Conservation (phyloP, 1,140 invertebrate genomes). For the Acromyrmex echinatior region DNA sequence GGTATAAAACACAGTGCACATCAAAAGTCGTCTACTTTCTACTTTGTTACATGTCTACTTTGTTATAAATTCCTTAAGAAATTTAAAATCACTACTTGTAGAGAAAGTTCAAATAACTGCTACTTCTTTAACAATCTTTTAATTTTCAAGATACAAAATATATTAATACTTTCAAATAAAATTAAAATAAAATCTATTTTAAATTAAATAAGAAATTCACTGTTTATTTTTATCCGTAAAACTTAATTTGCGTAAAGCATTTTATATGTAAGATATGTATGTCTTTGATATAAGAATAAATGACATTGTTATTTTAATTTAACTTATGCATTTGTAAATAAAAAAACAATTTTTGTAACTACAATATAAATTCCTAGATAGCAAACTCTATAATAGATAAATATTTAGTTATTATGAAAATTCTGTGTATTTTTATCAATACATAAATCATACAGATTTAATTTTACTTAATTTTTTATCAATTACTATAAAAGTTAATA, state of each 20-base stretch:
- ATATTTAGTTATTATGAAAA: neutral
- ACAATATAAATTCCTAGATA: constrained; percentile 10
- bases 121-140: neutral
- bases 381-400: neutral
- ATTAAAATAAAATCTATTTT: neutral
- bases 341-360: neutral
- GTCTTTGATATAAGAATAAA: neutral
- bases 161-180: neutral
- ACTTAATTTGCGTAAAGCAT: neutral
- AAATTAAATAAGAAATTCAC: neutral
- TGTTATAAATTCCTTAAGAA: neutral
- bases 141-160: neutral
- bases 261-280: neutral
- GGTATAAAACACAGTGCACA: neutral
- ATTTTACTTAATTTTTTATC: neutral
- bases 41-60: constrained; percentile 3
- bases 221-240: neutral
- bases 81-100: neutral
- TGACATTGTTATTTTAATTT: constrained; percentile 1
- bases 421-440: neutral
- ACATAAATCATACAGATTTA: neutral
- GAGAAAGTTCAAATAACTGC: neutral
- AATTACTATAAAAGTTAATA: neutral
- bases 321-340: neutral
- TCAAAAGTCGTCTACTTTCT: constrained; percentile 18